A percentile compares a stretch with the other conserved stretches of the same genome.
phyloP scores from a whole-genome alignment of 2,888 invertebrate species.

The Dasysyrphus tricinctus region DNA sequence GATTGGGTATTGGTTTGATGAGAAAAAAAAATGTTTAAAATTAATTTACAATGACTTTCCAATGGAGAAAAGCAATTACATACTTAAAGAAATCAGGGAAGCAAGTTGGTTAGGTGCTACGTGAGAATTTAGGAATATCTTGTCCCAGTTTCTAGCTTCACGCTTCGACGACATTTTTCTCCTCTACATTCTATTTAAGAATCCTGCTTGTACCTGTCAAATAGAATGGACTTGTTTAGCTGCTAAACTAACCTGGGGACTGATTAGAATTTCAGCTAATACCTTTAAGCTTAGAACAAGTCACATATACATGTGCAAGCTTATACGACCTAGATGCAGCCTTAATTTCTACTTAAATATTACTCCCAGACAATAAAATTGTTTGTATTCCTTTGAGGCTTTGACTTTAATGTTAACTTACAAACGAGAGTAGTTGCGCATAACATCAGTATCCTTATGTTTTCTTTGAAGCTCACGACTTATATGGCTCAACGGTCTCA shows the following conservation, averaged over 20 bases:
- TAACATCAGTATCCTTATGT: neutral
- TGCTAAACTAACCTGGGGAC: no score
- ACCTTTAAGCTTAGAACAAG: neutral
- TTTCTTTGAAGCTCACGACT: slow-evolving; percentile 48
- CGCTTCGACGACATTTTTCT: no score
- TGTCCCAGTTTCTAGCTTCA: no score
- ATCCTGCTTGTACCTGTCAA: neutral
- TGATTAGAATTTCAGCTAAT: no score
- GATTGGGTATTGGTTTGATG: neutral
- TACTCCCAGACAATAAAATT: slow-evolving; percentile 22
- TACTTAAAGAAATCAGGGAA: neutral
- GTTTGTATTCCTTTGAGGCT: slow-evolving; percentile 51
- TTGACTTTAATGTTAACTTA: slow-evolving; percentile 27
- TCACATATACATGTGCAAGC: neutral
- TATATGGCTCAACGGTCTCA: slow-evolving; percentile 26
- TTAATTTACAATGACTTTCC: slow-evolving; percentile 6
- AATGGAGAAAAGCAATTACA: slow-evolving; percentile 2
- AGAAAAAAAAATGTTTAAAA: neutral
- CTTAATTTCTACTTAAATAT: neutral
- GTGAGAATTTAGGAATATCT: no score
- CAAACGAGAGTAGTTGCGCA: neutral
- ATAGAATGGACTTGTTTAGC: no score
- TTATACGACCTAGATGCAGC: neutral
- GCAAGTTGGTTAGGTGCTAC: neutral
- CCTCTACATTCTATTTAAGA: no score